phyloP scores from a whole-genome alignment of 2,888 invertebrate genomes.

The Sicus ferrugineus region DNA sequence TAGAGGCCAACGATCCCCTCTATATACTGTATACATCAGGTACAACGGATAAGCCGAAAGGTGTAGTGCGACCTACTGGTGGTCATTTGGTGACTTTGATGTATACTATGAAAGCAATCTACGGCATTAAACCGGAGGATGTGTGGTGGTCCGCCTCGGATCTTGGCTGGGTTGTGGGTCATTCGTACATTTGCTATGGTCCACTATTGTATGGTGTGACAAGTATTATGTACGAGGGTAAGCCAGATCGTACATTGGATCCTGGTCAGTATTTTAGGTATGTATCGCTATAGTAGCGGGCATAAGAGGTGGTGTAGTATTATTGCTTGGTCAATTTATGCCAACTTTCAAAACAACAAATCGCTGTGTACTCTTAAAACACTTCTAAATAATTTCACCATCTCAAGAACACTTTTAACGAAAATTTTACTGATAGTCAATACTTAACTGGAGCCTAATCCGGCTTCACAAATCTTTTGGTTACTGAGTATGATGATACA shows the following conservation, averaged over 20 bases:
- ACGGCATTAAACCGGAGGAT: slow-evolving; percentile 79
- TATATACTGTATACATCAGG: slow-evolving; percentile 94
- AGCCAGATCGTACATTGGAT: slow-evolving; percentile 93
- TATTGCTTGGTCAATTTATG: too few relatives aligned
- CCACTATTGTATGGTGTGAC: slow-evolving; percentile 83
- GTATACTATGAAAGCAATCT: slow-evolving; percentile 85
- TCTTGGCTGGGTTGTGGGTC: slow-evolving; percentile 90
- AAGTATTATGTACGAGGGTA: slow-evolving; percentile 88
- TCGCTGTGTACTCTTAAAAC: too few relatives aligned
- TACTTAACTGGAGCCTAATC: too few relatives aligned
- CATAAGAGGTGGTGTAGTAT: too few relatives aligned
- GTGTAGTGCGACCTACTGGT: slow-evolving; percentile 86
- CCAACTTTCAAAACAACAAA: too few relatives aligned
- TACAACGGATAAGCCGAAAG: slow-evolving; percentile 78
- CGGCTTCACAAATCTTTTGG: too few relatives aligned
- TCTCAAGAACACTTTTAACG: too few relatives aligned
- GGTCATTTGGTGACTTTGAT: slow-evolving; percentile 85
- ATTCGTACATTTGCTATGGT: slow-evolving; percentile 93
- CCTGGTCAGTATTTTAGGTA: slow-evolving; percentile 90
- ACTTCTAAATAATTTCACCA: too few relatives aligned
- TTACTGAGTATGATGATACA: too few relatives aligned
- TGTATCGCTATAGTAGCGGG: too few relatives aligned
- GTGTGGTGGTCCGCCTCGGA: slow-evolving; percentile 88
- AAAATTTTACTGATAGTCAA: too few relatives aligned
- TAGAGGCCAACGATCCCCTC: slow-evolving; percentile 88